These are phyloP conservation scores for Tetraodon nigroviridis DNA, from an alignment of 2,113 vertebrate species.

Conservation along the genomic window DNA sequence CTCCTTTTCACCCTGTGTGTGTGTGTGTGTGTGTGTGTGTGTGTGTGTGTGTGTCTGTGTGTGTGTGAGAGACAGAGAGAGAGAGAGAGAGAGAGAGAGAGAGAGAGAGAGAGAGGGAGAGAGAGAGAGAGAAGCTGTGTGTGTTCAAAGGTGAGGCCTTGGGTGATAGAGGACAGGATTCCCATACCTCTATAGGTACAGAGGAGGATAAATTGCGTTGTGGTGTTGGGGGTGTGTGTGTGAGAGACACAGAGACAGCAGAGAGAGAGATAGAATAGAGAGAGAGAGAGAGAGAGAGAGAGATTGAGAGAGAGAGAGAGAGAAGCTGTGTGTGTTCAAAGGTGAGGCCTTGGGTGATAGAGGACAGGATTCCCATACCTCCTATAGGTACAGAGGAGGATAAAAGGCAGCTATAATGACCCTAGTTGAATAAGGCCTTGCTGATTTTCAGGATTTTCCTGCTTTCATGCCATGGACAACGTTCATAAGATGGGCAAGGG, in stretches of 20 bases:
- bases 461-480: constrained; percentile 49
- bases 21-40: constrained; percentile 32
- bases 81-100: too few relatives aligned
- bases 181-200: constrained; percentile 68
- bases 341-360: constrained; percentile 74
- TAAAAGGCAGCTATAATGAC: constrained; percentile 64
- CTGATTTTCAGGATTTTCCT: constrained; percentile 69
- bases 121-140: constrained; percentile 30
- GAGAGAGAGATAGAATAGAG: too few relatives aligned
- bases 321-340: constrained; percentile 66
- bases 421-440: constrained; percentile 66
- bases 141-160: constrained; percentile 76
- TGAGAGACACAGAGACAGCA: too few relatives aligned
- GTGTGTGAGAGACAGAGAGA: too few relatives aligned
- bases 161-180: constrained; percentile 68
- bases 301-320: not conserved
- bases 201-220: constrained; percentile 67
- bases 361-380: constrained; percentile 68
- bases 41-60: constrained; percentile 31
- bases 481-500: constrained; percentile 42
- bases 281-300: too few relatives aligned
- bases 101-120: not conserved
- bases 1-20: constrained; percentile 18
- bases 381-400: constrained; percentile 64
- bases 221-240: too few relatives aligned